Conservation (phyloP, 2,888 invertebrate species). For the Sthenelais limicola region DNA sequence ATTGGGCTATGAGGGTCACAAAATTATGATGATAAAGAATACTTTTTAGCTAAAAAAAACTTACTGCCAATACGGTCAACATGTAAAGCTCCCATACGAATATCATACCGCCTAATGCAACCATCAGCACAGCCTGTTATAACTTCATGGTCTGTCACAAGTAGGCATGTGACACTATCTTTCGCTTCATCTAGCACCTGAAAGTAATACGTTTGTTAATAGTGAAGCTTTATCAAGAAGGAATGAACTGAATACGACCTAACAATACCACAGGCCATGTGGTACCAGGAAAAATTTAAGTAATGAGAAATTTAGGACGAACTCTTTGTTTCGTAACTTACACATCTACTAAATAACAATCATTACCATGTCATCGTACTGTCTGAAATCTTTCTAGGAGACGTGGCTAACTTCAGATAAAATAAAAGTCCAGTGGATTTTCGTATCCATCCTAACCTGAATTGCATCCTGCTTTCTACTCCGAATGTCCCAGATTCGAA, state of each 20-base stretch:
- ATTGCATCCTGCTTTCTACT: constrained; percentile 80
- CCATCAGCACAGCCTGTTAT: constrained; percentile 92
- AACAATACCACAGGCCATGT: not conserved
- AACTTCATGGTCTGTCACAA: constrained; percentile 90
- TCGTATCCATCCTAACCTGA: constrained; percentile 77
- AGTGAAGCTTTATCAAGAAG: no score
- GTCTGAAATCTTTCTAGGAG: no score
- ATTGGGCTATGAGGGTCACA: no score
- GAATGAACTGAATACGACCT: not conserved
- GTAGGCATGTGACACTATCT: constrained; percentile 81
- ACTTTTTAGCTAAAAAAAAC: no score
- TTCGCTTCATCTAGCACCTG: constrained; percentile 89
- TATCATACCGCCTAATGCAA: constrained; percentile 87
- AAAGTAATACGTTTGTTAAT: no score
- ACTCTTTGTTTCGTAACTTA: no score
- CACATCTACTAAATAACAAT: no score
- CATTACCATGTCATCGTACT: no score
- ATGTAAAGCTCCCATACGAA: constrained; percentile 87
- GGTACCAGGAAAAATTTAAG: not conserved
- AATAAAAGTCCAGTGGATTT: no score
- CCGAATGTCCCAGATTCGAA: constrained; percentile 91
- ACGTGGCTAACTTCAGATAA: no score
- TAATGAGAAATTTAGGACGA: not conserved
- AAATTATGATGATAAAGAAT: no score
- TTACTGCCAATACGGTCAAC: constrained; percentile 88